phyloP scores from a whole-genome alignment of 2,113 vertebrate genomes.

The Perognathus longimembris region DNA sequence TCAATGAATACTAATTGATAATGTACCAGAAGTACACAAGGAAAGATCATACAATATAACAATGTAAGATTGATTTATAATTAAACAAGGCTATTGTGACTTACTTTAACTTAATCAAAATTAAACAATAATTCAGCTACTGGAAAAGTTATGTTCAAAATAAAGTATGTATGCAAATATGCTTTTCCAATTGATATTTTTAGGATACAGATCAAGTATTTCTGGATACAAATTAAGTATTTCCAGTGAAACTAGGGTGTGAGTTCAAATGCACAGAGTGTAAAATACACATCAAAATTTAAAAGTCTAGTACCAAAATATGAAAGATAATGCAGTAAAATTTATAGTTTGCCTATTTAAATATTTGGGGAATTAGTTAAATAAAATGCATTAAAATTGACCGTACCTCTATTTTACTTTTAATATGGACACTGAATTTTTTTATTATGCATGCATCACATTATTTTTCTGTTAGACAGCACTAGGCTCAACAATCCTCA shows the following conservation, averaged over 20 bases:
- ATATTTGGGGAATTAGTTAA: not conserved
- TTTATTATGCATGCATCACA: not conserved
- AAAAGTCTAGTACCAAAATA: slow-evolving; percentile 31
- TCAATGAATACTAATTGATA: not conserved
- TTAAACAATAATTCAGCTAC: slow-evolving; percentile 21
- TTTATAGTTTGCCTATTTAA: slow-evolving; percentile 24
- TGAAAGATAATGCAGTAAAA: slow-evolving; percentile 41
- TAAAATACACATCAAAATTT: slow-evolving; percentile 53
- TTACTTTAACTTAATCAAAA: slow-evolving; percentile 34
- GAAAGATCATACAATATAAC: not conserved
- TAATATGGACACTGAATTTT: not conserved
- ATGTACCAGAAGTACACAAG: not conserved
- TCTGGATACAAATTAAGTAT: not conserved
- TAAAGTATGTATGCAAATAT: slow-evolving; percentile 26
- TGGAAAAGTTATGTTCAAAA: not conserved
- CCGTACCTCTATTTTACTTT: not conserved
- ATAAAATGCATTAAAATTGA: not conserved
- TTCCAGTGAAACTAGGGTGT: slow-evolving; percentile 3
- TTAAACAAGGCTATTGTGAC: not conserved
- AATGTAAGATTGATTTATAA: too few relatives aligned
- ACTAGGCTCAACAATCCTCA: not conserved
- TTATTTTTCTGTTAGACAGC: slow-evolving; percentile 6
- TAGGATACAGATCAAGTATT: not conserved
- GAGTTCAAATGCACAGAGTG: not conserved
- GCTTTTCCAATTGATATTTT: not conserved